Evolutionary conservation across 1,140 invertebrate genomes (phyloP), one percentile per base, ranked within the genome.

Genomic region (Calliopsis andreniformis): DNA sequence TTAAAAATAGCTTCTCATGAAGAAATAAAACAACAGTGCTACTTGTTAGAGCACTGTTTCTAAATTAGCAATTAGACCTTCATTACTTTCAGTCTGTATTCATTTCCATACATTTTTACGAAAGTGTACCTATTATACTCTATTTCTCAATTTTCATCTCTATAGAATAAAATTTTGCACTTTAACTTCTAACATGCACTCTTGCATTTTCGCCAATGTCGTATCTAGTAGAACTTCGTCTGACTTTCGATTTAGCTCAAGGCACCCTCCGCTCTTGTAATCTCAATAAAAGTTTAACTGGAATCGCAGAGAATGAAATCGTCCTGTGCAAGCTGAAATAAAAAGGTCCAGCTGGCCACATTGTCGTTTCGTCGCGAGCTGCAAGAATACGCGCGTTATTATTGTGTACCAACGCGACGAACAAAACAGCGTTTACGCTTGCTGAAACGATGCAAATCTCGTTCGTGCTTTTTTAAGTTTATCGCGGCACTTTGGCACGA

Each of bases 381-480:
- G 45, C 47, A 7, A 18, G 20, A 49, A 49, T 7, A 10, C 43
- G 43, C 14, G 47, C 20, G 47, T 49, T 47, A 47, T 66, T 66
- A 51, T 47, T 25, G 47, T 12, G 14, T 39, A 39, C 3, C 4
- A 39, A n/a, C 12, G 32, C n/a, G 20, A 51, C 23, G 47, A 35
- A 51, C 23, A 32, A 23, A 20, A 25, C 47, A 25, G 18, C 63
- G n/a, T 67, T 39, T 16, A 32, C 12, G n/a, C 8, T 23, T 28
- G 20, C 5, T n/a, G 20, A 42, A 30, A 43, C 47, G 51, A 42
- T 25, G 51, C 66, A 23, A 55, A 58, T 69, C 53, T 69, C 53
- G 35, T 58, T 58, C 28, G 32, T 55, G 53, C 43, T 58, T 10
- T 69, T 69, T 69, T 23, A 43, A 30, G 20, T 69, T 69, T 69